Evolutionary conservation across 2,797 vertebrate genomes (phyloP), one percentile per base, ranked within the genome.

Genomic region (Acanthurus lineatus): DNA sequence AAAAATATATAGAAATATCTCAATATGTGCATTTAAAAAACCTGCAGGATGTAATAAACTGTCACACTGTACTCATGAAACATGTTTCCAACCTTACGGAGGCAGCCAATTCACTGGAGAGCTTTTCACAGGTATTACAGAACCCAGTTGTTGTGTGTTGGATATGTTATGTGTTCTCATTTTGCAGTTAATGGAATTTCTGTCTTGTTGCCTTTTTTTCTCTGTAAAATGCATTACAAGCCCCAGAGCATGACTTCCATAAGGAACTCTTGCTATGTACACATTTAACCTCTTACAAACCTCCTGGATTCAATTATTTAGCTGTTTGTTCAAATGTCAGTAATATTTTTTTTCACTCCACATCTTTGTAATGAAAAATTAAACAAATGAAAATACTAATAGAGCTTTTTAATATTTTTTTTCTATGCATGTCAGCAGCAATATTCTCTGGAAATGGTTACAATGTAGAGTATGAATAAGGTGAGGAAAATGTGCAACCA

Each of bases 301-400:
- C 28, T 12, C 11, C 57, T 28, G 47, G 1, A 58, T 65, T 82
- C 8, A 73, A 49, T 69, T 76, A 59, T 77, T 79, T 42, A 75
- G 40, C 5, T 4, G 6, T 49, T n/a, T 64, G 60, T 66, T 60
- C 70, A 25, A 6, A 0, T 7, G 44, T 38, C 35, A 53, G 16
- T 47, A 51, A 60, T 12, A 16, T 52, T 53, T 61, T 53, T 61
- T 10, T 25, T 38, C 12, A 25, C 22, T 5, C 16, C 42, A 6
- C 5, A 5, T 79, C 19, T 28, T 64, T 40, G 16, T 53, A 17
- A 42, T 66, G 6, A 69, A 76, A 62, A 69, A 83, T 65, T 8
- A 10, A 76, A 63, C 5, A 57, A 32, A 59, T 63, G 9, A 15
- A 45, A 69, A 64, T 22, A 4, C 16, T 51, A 20, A 15, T 1